A percentile compares a stretch with the other conserved stretches of the same genome.
Conservation (phyloP, 2,888 invertebrate species). For the Dicyrtomina minuta region DNA sequence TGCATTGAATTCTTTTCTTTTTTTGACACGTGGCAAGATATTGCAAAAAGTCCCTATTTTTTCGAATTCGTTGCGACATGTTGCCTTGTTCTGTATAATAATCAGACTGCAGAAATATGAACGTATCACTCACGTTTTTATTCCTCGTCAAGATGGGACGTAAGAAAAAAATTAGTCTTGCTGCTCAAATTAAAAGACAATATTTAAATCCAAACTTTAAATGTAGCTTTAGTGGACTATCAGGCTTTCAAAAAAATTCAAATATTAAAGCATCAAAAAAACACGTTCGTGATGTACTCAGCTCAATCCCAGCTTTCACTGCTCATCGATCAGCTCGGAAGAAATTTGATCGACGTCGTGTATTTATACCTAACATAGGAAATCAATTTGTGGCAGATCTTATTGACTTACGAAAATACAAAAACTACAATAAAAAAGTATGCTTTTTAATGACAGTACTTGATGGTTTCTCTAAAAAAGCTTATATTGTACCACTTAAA, state of each 20-base stretch:
- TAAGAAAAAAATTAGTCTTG: not conserved
- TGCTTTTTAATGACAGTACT: too few species aligned
- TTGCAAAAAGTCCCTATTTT: not conserved
- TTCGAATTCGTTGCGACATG: not conserved
- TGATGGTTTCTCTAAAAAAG: not conserved
- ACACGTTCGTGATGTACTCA: too few species aligned
- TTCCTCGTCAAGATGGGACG: not conserved
- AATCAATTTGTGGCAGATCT: constrained; percentile 8
- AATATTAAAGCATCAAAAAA: not conserved
- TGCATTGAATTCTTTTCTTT: not conserved
- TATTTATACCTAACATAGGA: not conserved
- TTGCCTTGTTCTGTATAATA: not conserved
- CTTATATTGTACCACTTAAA: not conserved
- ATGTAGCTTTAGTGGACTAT: not conserved
- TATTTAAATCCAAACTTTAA: not conserved
- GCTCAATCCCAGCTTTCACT: not conserved
- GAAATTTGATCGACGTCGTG: not conserved
- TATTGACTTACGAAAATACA: not conserved
- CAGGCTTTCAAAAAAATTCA: not conserved
- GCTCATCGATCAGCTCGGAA: not conserved
- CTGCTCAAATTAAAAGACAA: not conserved
- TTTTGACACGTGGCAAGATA: not conserved
- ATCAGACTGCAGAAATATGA: too few species aligned
- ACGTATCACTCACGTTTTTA: too few species aligned
- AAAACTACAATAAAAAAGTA: not conserved